These are phyloP conservation scores for Corynorhinus townsendii DNA, from an alignment of 2,113 vertebrate species.

Conservation along the genomic window DNA sequence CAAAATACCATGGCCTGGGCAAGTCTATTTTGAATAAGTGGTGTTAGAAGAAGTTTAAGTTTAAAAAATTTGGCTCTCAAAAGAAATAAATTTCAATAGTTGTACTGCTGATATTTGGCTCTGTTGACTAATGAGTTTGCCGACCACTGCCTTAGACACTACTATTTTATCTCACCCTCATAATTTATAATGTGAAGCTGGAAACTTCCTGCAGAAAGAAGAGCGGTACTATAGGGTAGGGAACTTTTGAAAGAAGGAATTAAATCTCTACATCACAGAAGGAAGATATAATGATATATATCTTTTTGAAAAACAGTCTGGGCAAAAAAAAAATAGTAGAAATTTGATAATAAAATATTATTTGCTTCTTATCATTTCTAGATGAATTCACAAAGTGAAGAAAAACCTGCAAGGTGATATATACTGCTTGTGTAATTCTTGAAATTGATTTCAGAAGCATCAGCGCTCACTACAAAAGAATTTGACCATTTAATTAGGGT, in stretches of 20 bases:
- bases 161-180: constrained; percentile 58
- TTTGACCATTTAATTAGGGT: constrained; percentile 76
- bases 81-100: no score
- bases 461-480: constrained; percentile 66
- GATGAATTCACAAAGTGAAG: constrained; percentile 51
- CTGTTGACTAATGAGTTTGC: no score
- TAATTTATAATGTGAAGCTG: constrained; percentile 53
- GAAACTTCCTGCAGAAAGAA: not conserved
- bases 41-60: no score
- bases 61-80: no score
- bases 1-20: no score
- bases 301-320: not conserved
- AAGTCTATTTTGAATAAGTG: no score
- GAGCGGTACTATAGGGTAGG: not conserved
- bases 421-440: constrained; percentile 45
- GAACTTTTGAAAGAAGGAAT: constrained; percentile 32
- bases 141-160: constrained; percentile 65
- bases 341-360: constrained; percentile 15
- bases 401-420: constrained; percentile 37
- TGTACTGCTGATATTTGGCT: no score
- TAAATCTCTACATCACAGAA: constrained; percentile 21
- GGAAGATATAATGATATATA: not conserved
- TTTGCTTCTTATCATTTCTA: constrained; percentile 42
- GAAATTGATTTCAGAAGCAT: constrained; percentile 74
- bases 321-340: not conserved